Evolutionary conservation across 1,140 invertebrate genomes (phyloP), one percentile per base, ranked within the genome.

Genomic region (Formica exsecta): DNA sequence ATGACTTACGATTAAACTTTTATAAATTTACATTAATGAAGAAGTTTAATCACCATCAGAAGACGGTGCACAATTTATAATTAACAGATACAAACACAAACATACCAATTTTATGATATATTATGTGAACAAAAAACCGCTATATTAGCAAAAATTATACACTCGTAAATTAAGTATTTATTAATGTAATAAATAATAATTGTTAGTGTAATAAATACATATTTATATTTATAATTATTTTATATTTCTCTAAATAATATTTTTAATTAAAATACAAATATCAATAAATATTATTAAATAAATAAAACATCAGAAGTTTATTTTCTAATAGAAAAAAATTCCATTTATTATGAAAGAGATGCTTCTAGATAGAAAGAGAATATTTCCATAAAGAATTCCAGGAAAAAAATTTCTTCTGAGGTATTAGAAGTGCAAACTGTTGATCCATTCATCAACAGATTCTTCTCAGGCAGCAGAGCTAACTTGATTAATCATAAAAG

Each of bases 401-500:
- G 7, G 3, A 22, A 57, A 57, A 57, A 7, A 57, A 57, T 22
- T 57, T 22, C 19, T 57, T 57, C 16, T 57, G 22, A 22, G 2
- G 6, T 57, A 57, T 57, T 57, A 57, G 7, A 8, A 57, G 2
- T 3, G 9, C 44, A 48, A 44, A 51, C 48, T 51, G 4, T 22
- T 57, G n/a, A n/a, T 3, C 3, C 8, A 3, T 57, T n/a, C n/a
- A 22, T 22, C 54, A 57, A 57, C 61, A 22, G 22, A 22, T 29
- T 62, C 61, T 32, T 32, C 29, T 48, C 32, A 54, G 36, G 61
- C 68, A 25, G 1, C 9, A 19, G 38, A 74, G 48, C 48, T 62
- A 76, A 76, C 48, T 68, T 61, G 54, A 87, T 85, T 59, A 87
- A 87, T 65, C 38, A 64, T 36, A 66, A 74, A 75, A 66, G 59